Conservation (phyloP, 2,797 vertebrate species). For the Xiphorhynchus erythropygius region DNA sequence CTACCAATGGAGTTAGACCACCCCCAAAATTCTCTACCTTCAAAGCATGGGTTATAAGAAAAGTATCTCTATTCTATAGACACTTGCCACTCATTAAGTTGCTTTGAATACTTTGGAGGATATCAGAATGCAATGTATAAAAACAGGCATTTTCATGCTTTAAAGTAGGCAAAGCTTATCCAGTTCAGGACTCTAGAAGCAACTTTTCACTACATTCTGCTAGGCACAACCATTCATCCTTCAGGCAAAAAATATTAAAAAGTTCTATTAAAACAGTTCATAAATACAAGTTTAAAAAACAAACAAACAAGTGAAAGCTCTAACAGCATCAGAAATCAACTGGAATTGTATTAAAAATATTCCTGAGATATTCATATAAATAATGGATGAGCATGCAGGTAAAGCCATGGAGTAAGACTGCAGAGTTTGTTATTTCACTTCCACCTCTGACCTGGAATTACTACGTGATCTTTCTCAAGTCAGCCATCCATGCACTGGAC, state of each 20-base stretch:
- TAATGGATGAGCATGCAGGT: background rate
- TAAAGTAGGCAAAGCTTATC: background rate
- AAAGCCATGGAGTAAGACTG: background rate
- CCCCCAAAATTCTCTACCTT: background rate
- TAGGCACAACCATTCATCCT: background rate
- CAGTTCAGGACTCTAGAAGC: background rate
- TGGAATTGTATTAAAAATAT: background rate
- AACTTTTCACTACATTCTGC: background rate
- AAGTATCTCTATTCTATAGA: background rate
- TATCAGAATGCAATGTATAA: background rate
- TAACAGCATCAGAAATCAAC: background rate
- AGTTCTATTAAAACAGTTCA: background rate
- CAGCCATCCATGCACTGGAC: background rate
- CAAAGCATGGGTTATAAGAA: background rate
- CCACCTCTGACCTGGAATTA: background rate
- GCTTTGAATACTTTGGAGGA: background rate
- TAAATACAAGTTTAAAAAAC: background rate
- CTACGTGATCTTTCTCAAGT: background rate
- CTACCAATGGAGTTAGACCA: background rate
- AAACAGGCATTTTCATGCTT: background rate
- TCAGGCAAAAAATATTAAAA: background rate
- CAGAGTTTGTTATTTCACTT: background rate
- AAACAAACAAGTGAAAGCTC: background rate
- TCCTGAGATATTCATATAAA: background rate
- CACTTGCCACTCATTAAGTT: background rate